Evolutionary conservation across 2,888 invertebrate genomes (phyloP), one percentile per base, ranked within the genome.

Genomic region (Charanyca ferruginea): DNA sequence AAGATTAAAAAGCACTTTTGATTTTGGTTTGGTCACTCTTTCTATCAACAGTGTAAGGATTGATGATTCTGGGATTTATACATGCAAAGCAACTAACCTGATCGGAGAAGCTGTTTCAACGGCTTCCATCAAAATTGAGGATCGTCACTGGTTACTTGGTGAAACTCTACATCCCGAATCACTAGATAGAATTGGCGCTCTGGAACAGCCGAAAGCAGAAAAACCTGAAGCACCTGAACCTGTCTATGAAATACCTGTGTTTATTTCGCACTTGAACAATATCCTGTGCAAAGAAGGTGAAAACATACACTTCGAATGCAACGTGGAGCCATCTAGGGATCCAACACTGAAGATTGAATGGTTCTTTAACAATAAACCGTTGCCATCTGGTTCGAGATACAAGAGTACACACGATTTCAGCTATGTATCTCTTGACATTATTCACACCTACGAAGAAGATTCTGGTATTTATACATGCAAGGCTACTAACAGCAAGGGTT

Each of bases 381-480:
- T 99, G 66, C 98, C 98, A 78, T 97, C 97, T 79, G 99, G 98
- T 32, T 97, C 99, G 54, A 97, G 99, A 89, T 99, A 98, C 90
- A 98, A 98, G 93, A 98, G 98, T 28, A 98, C 98, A 18, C 98
- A 99, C 88, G 99, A 99, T 91, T 99, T 99, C 91, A 99, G 99
- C 65, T 99, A 98, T 87, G 98, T 99, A 11, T 97, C 99, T 18
- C 95, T 99, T 83, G 99, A 99, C 87, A 97, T 99, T 74, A 97
- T 96, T 62, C 98, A 98, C 80, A 97, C 98, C 0, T 98, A 99
- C 87, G 97, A 98, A 75, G 98, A 99, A 94, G 99, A 99, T 93
- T 98, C 98, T 62, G 99, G 99, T 54, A 97, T 99, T 74, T 98
- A 98, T 84, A 98, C 98, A 35, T 98, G 98, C 87, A 98, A 98